Evolutionary conservation across 2,797 vertebrate genomes (phyloP).

Genomic region (Micrastur ruficollis): DNA sequence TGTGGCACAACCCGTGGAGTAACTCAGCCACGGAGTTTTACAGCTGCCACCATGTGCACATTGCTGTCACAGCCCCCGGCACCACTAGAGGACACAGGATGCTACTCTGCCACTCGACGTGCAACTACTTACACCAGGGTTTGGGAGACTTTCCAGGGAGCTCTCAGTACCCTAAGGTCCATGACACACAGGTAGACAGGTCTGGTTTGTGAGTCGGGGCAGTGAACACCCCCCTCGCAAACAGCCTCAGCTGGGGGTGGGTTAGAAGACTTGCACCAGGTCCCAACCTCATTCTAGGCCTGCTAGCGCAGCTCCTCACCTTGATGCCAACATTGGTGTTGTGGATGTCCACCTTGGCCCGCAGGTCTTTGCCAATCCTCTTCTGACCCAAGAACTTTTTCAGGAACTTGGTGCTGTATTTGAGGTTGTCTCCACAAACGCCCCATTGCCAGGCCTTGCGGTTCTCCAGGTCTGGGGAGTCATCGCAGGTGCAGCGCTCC

Average conservation of each 20-base stretch:
- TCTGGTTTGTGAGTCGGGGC: not conserved
- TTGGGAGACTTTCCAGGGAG: not conserved
- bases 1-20: fast-evolving
- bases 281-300: not conserved
- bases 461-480: slow-evolving; percentile 93
- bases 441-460: slow-evolving; percentile 98
- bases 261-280: not conserved
- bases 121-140: not conserved
- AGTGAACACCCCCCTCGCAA: not conserved
- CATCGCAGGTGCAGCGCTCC: slow-evolving; percentile 98
- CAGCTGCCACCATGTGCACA: not conserved
- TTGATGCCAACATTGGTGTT: slow-evolving; percentile 94
- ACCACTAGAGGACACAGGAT: not conserved
- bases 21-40: not conserved
- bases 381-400: slow-evolving; percentile 94
- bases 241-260: not conserved
- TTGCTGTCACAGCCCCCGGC: not conserved
- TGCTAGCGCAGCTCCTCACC: slow-evolving; percentile 70
- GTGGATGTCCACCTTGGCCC: slow-evolving; percentile 91
- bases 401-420: slow-evolving; percentile 95
- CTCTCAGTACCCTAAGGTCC: not conserved
- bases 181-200: not conserved
- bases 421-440: slow-evolving; percentile 96
- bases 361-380: slow-evolving; percentile 91
- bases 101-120: not conserved